These are phyloP conservation scores for Nymphicus hollandicus DNA, from an alignment of 2,113 vertebrate genomes.

Conservation along the genomic window DNA sequence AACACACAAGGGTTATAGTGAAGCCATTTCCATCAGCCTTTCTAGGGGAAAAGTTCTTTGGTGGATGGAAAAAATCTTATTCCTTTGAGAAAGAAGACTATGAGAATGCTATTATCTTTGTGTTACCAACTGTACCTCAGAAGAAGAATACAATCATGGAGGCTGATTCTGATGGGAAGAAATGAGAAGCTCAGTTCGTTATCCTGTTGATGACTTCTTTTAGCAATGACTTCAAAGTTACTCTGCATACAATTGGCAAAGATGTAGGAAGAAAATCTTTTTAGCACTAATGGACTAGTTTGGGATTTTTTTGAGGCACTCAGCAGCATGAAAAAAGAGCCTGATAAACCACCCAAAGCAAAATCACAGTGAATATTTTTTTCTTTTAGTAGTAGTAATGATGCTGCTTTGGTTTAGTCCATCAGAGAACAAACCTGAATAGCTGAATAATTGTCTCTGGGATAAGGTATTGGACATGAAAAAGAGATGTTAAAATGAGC, in stretches of 20 bases:
- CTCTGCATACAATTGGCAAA: neutral
- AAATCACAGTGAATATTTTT: neutral
- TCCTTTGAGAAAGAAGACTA: neutral
- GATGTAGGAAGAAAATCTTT: neutral
- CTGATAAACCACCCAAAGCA: neutral
- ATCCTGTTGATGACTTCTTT: neutral
- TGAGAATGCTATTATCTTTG: neutral
- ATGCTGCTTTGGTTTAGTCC: neutral
- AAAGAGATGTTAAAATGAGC: neutral
- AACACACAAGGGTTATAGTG: neutral
- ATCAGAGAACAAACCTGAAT: neutral
- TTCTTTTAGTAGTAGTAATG: neutral
- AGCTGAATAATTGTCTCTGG: neutral
- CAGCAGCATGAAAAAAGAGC: neutral
- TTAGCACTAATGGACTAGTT: neutral
- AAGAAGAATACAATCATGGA: neutral
- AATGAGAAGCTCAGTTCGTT: neutral
- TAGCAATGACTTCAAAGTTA: neutral
- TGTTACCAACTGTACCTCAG: neutral
- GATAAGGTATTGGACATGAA: neutral
- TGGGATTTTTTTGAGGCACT: neutral
- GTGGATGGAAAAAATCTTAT: neutral
- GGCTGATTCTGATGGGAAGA: neutral
- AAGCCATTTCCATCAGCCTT: neutral
- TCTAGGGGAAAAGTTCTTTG: neutral